Conservation (phyloP, 1,140 invertebrate genomes). For the Drosophila trapezifrons region DNA sequence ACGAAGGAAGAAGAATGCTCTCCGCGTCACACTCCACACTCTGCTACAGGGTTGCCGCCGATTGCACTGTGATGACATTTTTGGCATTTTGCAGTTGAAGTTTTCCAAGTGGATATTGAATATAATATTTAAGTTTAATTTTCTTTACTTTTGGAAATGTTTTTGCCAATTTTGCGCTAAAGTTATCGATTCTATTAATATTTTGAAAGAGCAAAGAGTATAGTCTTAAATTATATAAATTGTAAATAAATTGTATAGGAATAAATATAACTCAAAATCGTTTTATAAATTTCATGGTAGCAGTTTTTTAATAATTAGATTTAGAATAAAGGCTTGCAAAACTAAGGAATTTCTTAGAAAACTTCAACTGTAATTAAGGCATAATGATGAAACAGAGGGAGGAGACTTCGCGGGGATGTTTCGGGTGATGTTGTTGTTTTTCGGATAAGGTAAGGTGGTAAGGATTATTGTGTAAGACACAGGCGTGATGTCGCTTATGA, state of each 20-base stretch:
- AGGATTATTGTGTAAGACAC: conserved; percentile 49
- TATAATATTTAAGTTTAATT: too few relatives aligned
- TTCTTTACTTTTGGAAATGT: too few relatives aligned
- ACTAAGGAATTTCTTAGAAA: background rate
- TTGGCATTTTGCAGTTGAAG: background rate
- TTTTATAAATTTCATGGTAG: too few relatives aligned
- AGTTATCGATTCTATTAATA: too few relatives aligned
- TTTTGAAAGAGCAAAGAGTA: too few relatives aligned
- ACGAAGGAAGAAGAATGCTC: conserved; percentile 4
- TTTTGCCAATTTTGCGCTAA: too few relatives aligned
- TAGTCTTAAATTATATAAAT: too few relatives aligned
- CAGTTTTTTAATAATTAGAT: too few relatives aligned
- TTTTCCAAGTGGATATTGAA: background rate
- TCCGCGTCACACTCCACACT: conserved; percentile 16
- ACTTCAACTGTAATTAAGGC: background rate
- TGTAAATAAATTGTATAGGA: too few relatives aligned
- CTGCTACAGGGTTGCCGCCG: conserved; percentile 15
- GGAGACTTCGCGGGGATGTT: background rate
- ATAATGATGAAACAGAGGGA: background rate
- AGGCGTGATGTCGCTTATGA: conserved; percentile 52
- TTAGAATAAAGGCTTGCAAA: too few relatives aligned
- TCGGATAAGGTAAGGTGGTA: conserved; percentile 4
- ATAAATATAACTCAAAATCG: too few relatives aligned
- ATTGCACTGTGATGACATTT: background rate
- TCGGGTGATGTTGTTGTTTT: background rate